Evolutionary conservation across 2,113 vertebrate genomes (phyloP).

Genomic region (Coptodon bakossiorum): DNA sequence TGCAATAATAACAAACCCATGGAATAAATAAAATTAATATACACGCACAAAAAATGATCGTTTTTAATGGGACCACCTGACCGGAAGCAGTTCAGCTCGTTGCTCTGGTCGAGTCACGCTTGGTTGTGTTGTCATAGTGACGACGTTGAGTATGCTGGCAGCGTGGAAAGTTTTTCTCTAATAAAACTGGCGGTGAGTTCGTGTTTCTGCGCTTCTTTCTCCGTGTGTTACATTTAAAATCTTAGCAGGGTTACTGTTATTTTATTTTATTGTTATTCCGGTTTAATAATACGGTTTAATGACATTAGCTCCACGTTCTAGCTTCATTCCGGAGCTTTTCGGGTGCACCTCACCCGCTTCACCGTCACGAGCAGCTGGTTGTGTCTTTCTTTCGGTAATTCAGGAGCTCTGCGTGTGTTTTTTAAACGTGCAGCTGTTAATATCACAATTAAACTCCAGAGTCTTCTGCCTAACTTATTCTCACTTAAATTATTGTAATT

Average conservation of each 20-base stretch:
- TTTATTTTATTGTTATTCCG: background rate
- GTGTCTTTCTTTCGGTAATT: background rate
- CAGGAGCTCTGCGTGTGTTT: background rate
- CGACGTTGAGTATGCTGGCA: fast-evolving
- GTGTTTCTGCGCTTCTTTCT: background rate
- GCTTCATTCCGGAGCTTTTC: background rate
- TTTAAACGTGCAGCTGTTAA: fast-evolving
- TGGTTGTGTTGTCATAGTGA: background rate
- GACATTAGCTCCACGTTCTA: background rate
- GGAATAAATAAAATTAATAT: background rate
- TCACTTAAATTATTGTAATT: background rate
- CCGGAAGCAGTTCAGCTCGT: background rate
- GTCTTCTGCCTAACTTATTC: background rate
- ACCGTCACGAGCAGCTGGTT: background rate
- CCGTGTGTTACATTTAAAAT: fast-evolving
- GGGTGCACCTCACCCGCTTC: background rate
- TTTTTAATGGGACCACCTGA: background rate
- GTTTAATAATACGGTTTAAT: background rate
- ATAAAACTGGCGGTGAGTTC: background rate
- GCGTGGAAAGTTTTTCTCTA: background rate
- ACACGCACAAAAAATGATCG: fast-evolving
- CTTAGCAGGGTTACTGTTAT: fast-evolving
- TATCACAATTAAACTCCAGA: background rate
- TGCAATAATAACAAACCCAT: background rate
- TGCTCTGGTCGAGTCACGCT: background rate